phyloP scores from a whole-genome alignment of 2,113 vertebrate genomes.

The Sapajus apella region DNA sequence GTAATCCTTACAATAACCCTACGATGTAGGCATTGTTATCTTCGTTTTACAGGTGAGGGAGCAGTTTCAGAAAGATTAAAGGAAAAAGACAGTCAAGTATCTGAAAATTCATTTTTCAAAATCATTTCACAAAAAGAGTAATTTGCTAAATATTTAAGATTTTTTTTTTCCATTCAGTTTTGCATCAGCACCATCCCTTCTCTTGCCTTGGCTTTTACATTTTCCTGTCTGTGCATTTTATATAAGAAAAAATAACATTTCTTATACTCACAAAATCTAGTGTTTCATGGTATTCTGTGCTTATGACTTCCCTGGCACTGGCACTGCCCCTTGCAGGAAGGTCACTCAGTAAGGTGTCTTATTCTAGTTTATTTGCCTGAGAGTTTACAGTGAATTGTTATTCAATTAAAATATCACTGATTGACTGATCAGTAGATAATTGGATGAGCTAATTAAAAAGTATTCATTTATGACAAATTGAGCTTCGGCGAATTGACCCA shows the following conservation, averaged over 20 bases:
- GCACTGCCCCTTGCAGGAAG: background rate
- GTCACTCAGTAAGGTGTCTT: background rate
- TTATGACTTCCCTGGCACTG: background rate
- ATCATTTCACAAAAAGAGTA: background rate
- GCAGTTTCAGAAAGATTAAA: background rate
- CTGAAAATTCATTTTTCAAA: background rate
- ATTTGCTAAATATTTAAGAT: background rate
- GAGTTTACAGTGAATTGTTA: background rate
- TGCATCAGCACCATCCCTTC: background rate
- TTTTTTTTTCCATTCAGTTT: background rate
- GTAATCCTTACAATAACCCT: background rate
- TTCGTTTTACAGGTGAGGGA: background rate
- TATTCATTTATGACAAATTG: background rate
- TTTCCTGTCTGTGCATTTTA: background rate
- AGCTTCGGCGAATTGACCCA: background rate
- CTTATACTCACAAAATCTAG: background rate
- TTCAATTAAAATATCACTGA: background rate
- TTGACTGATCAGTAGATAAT: constrained; percentile 5
- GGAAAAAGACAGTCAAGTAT: background rate
- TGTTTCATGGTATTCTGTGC: background rate
- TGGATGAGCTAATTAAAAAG: constrained; percentile 33
- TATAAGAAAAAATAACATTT: background rate
- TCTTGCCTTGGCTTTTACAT: background rate
- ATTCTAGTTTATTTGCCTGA: background rate
- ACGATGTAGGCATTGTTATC: background rate